Percentiles rank a stretch among this genome's conserved stretches.
These are phyloP conservation scores for Caradrina clavipalpis DNA, from an alignment of 2,888 invertebrate species.

Conservation along the genomic window DNA sequence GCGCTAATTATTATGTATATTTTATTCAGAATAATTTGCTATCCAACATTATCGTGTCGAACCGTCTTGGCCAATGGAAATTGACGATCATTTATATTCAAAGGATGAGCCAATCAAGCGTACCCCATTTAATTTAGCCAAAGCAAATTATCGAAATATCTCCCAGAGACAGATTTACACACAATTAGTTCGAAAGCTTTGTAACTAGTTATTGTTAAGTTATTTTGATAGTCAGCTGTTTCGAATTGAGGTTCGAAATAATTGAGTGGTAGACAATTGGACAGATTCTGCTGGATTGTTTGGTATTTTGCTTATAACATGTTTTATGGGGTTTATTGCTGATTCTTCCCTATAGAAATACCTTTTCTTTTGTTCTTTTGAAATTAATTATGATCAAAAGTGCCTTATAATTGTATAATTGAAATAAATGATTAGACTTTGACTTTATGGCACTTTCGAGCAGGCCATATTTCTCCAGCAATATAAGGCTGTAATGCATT, in stretches of 20 bases:
- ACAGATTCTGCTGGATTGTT: not conserved
- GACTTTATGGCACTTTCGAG: no score
- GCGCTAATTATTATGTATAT: constrained; percentile 38
- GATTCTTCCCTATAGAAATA: no score
- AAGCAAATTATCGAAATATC: constrained; percentile 78
- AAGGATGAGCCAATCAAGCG: constrained; percentile 70
- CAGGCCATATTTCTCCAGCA: no score
- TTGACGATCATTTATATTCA: constrained; percentile 73
- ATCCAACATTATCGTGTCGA: constrained; percentile 29
- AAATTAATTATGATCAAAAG: no score
- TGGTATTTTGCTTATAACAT: not conserved
- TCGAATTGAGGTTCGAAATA: constrained; percentile 24
- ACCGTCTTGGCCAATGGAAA: constrained; percentile 27
- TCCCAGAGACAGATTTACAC: constrained; percentile 71
- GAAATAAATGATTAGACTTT: no score
- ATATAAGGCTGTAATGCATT: no score
- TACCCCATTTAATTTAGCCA: constrained; percentile 73
- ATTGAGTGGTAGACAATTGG: constrained; percentile 10
- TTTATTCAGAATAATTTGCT: constrained; percentile 45
- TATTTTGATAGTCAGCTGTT: constrained; percentile 30
- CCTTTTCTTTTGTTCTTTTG: no score
- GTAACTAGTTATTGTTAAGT: constrained; percentile 48
- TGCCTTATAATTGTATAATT: no score
- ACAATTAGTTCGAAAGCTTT: constrained; percentile 68
- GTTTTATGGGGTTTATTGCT: no score